A percentile compares a stretch with the other conserved stretches of the same genome.
Evolutionary conservation across 35 echinoderm and acorn worm species (phyloP).

Genomic region (Apostichopus parvimensis): DNA sequence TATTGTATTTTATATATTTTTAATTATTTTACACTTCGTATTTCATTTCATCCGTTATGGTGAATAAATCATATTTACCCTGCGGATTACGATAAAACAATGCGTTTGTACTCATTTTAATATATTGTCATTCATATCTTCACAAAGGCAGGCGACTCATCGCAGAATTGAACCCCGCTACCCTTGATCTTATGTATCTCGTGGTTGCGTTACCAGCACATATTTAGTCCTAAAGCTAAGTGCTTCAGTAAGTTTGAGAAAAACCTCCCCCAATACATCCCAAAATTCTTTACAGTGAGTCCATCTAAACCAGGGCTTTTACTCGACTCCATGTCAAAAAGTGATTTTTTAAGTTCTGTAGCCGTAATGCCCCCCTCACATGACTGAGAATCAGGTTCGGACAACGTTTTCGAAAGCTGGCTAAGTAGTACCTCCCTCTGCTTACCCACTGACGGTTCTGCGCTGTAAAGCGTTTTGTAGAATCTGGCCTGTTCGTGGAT

Average conservation of each 20-base stretch:
- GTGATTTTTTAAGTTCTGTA: not conserved
- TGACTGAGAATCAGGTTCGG: not conserved
- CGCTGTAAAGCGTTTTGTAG: not conserved
- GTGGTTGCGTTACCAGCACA: too few species aligned
- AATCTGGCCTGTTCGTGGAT: not conserved
- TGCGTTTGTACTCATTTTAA: too few species aligned
- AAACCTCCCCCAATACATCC: conserved; percentile 1
- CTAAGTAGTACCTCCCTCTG: not conserved
- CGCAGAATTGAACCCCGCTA: too few species aligned
- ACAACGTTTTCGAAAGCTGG: not conserved
- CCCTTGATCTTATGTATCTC: too few species aligned
- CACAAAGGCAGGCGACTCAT: too few species aligned
- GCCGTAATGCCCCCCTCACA: not conserved
- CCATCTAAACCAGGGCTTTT: conserved; percentile 53
- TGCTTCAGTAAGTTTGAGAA: conserved; percentile 20
- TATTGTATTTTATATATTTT: too few species aligned
- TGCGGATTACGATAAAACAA: too few species aligned
- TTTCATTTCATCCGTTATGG: too few species aligned
- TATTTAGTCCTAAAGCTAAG: too few species aligned
- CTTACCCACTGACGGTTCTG: not conserved
- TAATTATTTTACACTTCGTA: too few species aligned
- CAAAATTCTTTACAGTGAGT: conserved; percentile 35
- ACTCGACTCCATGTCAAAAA: conserved; percentile 16
- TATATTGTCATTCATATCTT: too few species aligned
- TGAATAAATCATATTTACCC: too few species aligned